phyloP scores from a whole-genome alignment of 2,888 invertebrate species.

The Trissonchulus latispiculum region DNA sequence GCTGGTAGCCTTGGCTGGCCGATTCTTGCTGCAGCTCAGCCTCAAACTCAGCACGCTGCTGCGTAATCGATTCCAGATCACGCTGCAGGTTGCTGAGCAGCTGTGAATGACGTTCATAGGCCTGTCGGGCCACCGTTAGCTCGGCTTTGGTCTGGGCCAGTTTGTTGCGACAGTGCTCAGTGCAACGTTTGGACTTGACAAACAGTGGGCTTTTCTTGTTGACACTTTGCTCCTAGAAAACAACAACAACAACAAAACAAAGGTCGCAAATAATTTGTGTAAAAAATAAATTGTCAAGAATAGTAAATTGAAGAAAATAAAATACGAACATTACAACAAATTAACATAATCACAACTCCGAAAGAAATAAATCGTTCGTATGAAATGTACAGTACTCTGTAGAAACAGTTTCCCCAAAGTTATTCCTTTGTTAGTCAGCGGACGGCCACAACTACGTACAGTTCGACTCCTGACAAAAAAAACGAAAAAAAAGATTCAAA shows the following conservation, averaged over 20 bases:
- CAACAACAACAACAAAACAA: neutral
- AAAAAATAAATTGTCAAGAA: too few species aligned
- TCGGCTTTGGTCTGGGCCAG: neutral
- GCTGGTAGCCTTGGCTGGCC: slow-evolving; percentile 69
- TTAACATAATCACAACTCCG: too few species aligned
- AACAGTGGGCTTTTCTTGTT: slow-evolving; percentile 88
- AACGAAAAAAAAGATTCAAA: too few species aligned
- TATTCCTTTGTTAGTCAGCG: too few species aligned
- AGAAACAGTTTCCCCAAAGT: too few species aligned
- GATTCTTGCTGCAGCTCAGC: slow-evolving; percentile 67
- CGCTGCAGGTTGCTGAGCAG: slow-evolving; percentile 52
- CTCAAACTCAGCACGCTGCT: slow-evolving; percentile 72
- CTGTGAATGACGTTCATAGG: slow-evolving; percentile 13
- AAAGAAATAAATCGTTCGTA: too few species aligned
- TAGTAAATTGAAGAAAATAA: too few species aligned
- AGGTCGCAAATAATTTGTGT: too few species aligned
- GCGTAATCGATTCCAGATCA: slow-evolving; percentile 73
- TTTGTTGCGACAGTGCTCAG: slow-evolving; percentile 11
- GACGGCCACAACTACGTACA: too few species aligned
- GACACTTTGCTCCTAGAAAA: slow-evolving; percentile 71
- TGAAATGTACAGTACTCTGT: too few species aligned
- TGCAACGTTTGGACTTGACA: slow-evolving; percentile 75
- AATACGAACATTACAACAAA: too few species aligned
- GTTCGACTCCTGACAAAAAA: too few species aligned
- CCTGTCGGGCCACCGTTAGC: neutral